phyloP scores from a whole-genome alignment of 2,888 invertebrate genomes.

The Aplocera efformata region DNA sequence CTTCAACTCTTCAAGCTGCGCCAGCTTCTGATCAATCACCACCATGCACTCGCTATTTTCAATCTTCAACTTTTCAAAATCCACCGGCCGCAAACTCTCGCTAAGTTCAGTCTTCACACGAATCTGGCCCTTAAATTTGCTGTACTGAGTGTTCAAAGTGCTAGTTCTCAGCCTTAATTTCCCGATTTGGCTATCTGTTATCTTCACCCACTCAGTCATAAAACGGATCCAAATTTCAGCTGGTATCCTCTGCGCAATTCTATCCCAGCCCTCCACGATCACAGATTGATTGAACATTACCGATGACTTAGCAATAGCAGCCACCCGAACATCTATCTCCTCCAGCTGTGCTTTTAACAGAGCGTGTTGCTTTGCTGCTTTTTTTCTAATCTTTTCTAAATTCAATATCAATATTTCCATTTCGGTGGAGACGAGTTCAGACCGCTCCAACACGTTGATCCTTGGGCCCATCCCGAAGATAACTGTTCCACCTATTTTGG shows the following conservation, averaged over 20 bases:
- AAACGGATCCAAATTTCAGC: constrained; percentile 81
- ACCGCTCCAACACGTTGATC: constrained; percentile 74
- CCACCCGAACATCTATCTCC: constrained; percentile 74
- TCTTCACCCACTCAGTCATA: constrained; percentile 82
- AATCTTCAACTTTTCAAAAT: constrained; percentile 83
- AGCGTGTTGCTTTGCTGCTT: constrained; percentile 56
- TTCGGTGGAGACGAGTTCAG: constrained; percentile 72
- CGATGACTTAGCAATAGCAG: constrained; percentile 69
- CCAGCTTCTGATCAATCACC: constrained; percentile 77
- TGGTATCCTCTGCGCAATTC: constrained; percentile 81
- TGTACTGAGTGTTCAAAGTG: constrained; percentile 75
- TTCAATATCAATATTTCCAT: constrained; percentile 63
- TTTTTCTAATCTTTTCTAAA: constrained; percentile 47
- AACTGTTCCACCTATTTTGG: constrained; percentile 53
- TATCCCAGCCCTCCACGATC: constrained; percentile 75
- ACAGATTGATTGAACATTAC: constrained; percentile 75
- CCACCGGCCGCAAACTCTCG: constrained; percentile 80
- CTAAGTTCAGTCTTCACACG: constrained; percentile 79
- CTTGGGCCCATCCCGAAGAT: constrained; percentile 57
- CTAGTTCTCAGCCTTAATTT: constrained; percentile 80
- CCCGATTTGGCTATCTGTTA: constrained; percentile 76
- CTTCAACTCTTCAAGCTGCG: constrained; percentile 77
- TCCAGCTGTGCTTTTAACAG: constrained; percentile 75
- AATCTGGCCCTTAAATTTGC: constrained; percentile 76
- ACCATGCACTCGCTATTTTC: constrained; percentile 76